Percentiles rank a stretch among this genome's conserved stretches.
Conservation (phyloP, 2,797 vertebrate genomes). For the Antennarius maculatus region DNA sequence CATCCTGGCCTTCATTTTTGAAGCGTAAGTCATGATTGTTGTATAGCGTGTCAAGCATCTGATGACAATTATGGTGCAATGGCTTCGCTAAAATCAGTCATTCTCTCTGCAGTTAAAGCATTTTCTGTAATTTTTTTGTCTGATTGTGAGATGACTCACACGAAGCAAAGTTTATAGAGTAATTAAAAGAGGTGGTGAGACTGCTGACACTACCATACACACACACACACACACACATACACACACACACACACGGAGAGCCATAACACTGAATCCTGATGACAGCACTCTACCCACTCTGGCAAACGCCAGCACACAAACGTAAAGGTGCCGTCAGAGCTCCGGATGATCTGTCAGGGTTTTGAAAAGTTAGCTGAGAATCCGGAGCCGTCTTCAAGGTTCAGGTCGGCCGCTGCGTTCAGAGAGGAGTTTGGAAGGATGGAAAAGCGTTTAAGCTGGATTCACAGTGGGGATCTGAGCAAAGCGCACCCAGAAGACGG, state of each 20-base stretch:
- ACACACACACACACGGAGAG: slow-evolving; percentile 5
- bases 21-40: slow-evolving; percentile 7
- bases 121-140: slow-evolving; percentile 12
- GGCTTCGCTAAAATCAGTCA: slow-evolving; percentile 18
- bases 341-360: slow-evolving; percentile 60
- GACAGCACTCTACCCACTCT: slow-evolving; percentile 23
- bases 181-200: slow-evolving; percentile 35
- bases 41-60: slow-evolving; percentile 14
- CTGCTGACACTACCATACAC: not conserved
- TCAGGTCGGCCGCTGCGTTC: slow-evolving; percentile 59
- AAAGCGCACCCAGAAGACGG: slow-evolving; percentile 69
- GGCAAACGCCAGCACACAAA: not conserved
- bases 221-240: slow-evolving; percentile 18
- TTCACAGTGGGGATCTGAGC: slow-evolving; percentile 77
- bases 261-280: slow-evolving; percentile 30
- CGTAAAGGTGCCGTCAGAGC: slow-evolving; percentile 56
- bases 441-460: slow-evolving; percentile 78
- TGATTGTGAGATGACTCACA: slow-evolving; percentile 36
- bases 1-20: slow-evolving; percentile 11
- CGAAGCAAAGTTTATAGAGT: slow-evolving; percentile 31
- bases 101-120: slow-evolving; percentile 4
- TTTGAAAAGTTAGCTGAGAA: slow-evolving; percentile 68
- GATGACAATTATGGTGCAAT: slow-evolving; percentile 7
- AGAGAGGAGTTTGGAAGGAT: slow-evolving; percentile 70
- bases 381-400: slow-evolving; percentile 72